These are phyloP conservation scores for Calameuta filiformis DNA, from an alignment of 2,888 invertebrate genomes.

Conservation along the genomic window DNA sequence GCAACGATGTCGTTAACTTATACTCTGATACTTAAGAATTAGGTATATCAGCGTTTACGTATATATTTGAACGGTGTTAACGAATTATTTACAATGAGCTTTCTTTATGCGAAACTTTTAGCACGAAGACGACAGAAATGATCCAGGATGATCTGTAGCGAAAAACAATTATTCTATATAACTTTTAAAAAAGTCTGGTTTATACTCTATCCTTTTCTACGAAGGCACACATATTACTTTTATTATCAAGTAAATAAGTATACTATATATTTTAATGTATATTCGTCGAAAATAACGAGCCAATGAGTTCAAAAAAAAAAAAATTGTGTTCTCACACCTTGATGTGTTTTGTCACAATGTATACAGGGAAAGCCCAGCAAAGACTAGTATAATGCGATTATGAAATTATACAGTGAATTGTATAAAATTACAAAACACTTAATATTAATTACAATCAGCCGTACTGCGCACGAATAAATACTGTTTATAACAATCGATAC, in stretches of 20 bases:
- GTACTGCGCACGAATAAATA: not conserved
- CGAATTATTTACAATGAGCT: not conserved
- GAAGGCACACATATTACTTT: not conserved
- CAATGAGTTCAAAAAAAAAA: not conserved
- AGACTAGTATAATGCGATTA: not conserved
- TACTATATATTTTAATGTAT: not conserved
- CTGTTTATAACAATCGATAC: not conserved
- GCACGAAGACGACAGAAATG: not conserved
- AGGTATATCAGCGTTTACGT: not conserved
- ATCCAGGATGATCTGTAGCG: not conserved
- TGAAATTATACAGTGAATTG: not conserved
- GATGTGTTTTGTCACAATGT: not conserved
- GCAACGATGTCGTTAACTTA: not conserved
- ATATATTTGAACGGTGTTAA: not conserved
- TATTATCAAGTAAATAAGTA: not conserved
- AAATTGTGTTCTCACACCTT: not conserved
- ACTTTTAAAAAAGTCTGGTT: not conserved
- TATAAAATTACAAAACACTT: not conserved
- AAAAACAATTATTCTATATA: not conserved
- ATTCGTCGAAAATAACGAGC: not conserved
- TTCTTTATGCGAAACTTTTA: not conserved
- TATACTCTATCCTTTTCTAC: not conserved
- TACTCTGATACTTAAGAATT: not conserved
- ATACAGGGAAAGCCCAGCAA: not conserved
- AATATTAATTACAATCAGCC: not conserved